Evolutionary conservation across 2,888 invertebrate species (phyloP).

Genomic region (Diarsia brunnea): DNA sequence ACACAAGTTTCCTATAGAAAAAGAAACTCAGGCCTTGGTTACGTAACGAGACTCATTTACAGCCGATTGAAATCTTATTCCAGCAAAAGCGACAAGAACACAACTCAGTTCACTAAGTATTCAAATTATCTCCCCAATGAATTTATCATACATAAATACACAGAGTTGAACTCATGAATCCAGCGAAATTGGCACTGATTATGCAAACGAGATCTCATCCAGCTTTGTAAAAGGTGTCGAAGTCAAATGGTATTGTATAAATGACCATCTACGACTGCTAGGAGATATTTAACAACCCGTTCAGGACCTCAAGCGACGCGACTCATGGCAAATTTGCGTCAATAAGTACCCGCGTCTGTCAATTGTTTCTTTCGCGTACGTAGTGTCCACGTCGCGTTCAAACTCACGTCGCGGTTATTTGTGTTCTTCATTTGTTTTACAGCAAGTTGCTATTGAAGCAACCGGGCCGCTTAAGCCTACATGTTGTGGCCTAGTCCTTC

Average conservation of each 20-base stretch:
- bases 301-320: not conserved
- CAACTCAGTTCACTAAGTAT: constrained; percentile 37
- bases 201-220: constrained; percentile 84
- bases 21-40: not conserved
- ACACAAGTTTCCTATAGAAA: not conserved
- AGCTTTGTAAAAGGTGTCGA: constrained; percentile 77
- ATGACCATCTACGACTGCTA: constrained; percentile 70
- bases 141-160: constrained; percentile 52
- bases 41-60: constrained; percentile 18
- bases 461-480: not conserved
- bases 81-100: constrained; percentile 54
- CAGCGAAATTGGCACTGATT: constrained; percentile 75
- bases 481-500: constrained; percentile 48
- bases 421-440: not conserved
- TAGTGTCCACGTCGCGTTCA: not conserved
- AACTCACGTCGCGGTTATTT: not conserved
- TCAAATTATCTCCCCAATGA: constrained; percentile 57
- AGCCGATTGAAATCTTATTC: constrained; percentile 24
- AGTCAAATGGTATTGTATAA: constrained; percentile 80
- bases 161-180: constrained; percentile 70
- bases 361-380: not conserved
- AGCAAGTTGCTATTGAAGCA: not conserved
- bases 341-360: not conserved
- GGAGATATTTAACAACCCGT: constrained; percentile 71
- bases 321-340: not conserved